These are phyloP conservation scores for Portevinia maculata DNA, from an alignment of 2,888 invertebrate species.

Conservation along the genomic window DNA sequence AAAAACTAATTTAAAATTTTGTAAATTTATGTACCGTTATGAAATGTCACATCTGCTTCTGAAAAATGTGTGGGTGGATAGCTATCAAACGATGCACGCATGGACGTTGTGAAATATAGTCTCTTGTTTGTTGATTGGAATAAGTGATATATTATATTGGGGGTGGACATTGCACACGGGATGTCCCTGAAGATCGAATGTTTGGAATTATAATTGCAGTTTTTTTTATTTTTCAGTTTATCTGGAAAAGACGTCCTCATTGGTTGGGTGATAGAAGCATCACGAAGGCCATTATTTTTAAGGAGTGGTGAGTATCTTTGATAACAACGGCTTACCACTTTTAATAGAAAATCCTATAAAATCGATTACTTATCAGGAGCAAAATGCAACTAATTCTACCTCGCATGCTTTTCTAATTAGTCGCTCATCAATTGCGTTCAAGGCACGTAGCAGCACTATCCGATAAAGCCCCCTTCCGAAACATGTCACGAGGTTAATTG, in stretches of 20 bases:
- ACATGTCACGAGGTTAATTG: slow-evolving; percentile 70
- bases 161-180: slow-evolving; percentile 62
- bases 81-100: slow-evolving; percentile 30
- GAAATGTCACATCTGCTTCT: slow-evolving; percentile 67
- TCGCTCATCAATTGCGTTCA: slow-evolving; percentile 23
- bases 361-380: slow-evolving; percentile 48
- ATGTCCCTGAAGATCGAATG: background rate
- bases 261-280: background rate
- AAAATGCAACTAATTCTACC: slow-evolving; percentile 40
- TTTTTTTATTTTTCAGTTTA: background rate
- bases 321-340: background rate
- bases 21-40: slow-evolving; percentile 73
- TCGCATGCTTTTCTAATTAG: slow-evolving; percentile 61
- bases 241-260: background rate
- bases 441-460: slow-evolving; percentile 28
- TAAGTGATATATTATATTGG: slow-evolving; percentile 64
- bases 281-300: background rate
- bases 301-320: background rate
- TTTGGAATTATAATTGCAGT: slow-evolving; percentile 5
- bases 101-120: slow-evolving; percentile 4
- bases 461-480: background rate
- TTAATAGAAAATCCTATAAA: background rate
- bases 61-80: slow-evolving; percentile 52
- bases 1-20: slow-evolving; percentile 71
- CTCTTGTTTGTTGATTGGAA: slow-evolving; percentile 53